Base-by-base conservation (phyloP, 2,888 invertebrate genomes). In the Meghimatium bilineatum region DNA sequence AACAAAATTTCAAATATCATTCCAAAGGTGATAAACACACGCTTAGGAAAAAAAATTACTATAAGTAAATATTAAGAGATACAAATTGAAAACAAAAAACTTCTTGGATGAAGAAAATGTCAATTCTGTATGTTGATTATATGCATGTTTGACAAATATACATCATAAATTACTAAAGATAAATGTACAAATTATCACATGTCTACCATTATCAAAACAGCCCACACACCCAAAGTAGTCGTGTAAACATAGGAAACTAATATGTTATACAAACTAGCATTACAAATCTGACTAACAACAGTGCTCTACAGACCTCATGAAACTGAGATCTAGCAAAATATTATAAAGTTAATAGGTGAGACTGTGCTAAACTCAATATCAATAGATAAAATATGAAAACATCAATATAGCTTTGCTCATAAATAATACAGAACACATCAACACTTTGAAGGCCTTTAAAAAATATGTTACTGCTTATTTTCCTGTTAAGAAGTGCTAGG, bases 131-230 rank as follows among this genome's bases (percentile, higher is more conserved):
- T 0, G 49, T 52, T 32, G 20, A 52, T 52, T 52, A 20, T 36
- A 20, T 66, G 66, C 32, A 66, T 63, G 14, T n/a, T 20, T 29
- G 23, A 77, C 26, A 77, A 60, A 34, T 26, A 63, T 34, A 77
- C 76, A 77, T 14, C n/a, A 77, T 63, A 77, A 77, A 77, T 63
- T 77, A 63, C 76, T 36, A 5, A 60, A 29, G 23, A 12, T 63
- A 2, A 77, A 60, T 77, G 76, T 77, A 77, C 76, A 77, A 36
- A 77, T 23, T 77, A 77, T 77, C 76, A 77, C 76, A 77, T 36
- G 10, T 60, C 76, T 60, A 63, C n/a, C 38, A 26, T 44, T 34
- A 8, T 29, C 38, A 63, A 38, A 60, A 77, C 49, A 49, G 60
- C 20, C 75, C 56, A 76, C 23, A 6, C 23, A 32, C 10, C 60